Conservation (phyloP, 2,113 vertebrate species). For the Myotis yumanensis region DNA sequence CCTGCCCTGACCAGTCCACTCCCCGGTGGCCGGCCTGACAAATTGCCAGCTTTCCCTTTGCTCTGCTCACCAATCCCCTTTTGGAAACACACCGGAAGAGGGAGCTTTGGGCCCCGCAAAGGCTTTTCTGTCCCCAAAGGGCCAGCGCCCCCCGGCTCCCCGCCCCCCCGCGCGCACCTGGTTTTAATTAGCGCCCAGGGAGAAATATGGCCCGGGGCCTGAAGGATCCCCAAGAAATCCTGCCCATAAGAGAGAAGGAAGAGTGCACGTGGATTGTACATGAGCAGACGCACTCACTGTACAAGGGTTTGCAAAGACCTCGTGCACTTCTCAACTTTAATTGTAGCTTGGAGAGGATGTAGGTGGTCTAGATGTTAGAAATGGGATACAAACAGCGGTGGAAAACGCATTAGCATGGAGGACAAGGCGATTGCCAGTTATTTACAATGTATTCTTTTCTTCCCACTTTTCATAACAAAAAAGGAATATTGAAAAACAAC, state of each 20-base stretch:
- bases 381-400: slow-evolving; percentile 3
- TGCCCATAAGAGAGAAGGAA: not conserved
- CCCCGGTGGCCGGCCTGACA: fast-evolving
- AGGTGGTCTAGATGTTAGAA: not conserved
- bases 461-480: not conserved
- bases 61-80: not conserved
- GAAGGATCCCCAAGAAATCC: slow-evolving; percentile 28
- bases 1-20: no score
- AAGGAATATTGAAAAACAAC: not conserved
- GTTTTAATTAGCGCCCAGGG: slow-evolving; percentile 61
- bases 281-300: not conserved
- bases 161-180: slow-evolving; percentile 29
- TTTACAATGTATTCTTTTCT: not conserved
- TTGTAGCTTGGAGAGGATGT: not conserved
- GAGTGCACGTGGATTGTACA: not conserved
- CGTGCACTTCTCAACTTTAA: slow-evolving; percentile 41
- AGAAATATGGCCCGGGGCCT: slow-evolving; percentile 28
- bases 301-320: not conserved
- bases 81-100: slow-evolving; percentile 47
- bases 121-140: not conserved
- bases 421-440: not conserved
- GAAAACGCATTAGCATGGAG: slow-evolving; percentile 30
- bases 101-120: slow-evolving; percentile 48
- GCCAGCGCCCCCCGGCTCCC: not conserved
- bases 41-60: not conserved